Conservation (phyloP, 2,797 vertebrate genomes). For the Lateolabrax maculatus region DNA sequence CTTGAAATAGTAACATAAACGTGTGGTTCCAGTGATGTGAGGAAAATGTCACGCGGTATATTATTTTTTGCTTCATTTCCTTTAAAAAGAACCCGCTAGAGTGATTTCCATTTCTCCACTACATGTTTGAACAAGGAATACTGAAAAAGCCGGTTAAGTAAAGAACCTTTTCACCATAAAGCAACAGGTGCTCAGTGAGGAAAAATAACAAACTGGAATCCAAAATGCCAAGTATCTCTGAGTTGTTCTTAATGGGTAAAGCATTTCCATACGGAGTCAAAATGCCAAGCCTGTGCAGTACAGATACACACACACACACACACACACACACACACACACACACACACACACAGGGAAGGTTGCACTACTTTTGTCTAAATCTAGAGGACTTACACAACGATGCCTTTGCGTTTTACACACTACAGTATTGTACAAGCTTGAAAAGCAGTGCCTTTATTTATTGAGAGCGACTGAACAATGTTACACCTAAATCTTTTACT, state of each 20-base stretch:
- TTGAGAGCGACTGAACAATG: conserved; percentile 67
- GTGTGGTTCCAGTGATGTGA: not conserved
- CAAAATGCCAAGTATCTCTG: conserved; percentile 62
- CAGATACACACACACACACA: conserved; percentile 63
- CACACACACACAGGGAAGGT: conserved; percentile 63
- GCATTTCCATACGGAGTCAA: conserved; percentile 18
- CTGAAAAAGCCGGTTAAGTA: conserved; percentile 1
- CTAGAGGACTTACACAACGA: conserved; percentile 57
- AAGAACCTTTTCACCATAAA: conserved; percentile 36
- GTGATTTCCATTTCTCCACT: not conserved
- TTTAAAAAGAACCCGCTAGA: not conserved
- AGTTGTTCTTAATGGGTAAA: conserved; percentile 33
- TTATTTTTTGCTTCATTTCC: not conserved
- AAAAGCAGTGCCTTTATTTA: conserved; percentile 84
- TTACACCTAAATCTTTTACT: conserved; percentile 69
- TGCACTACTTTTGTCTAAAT: conserved; percentile 48
- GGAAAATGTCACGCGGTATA: not conserved
- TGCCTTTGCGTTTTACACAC: conserved; percentile 74
- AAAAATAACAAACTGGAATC: conserved; percentile 50
- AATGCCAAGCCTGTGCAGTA: conserved; percentile 23
- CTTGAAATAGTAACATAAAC: conserved; percentile 4
- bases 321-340: conserved; percentile 43
- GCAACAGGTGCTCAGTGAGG: conserved; percentile 50
- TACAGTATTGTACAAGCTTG: conserved; percentile 78
- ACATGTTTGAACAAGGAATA: not conserved